Conservation (phyloP, 2,888 invertebrate species). For the Drosophila ochracea region DNA sequence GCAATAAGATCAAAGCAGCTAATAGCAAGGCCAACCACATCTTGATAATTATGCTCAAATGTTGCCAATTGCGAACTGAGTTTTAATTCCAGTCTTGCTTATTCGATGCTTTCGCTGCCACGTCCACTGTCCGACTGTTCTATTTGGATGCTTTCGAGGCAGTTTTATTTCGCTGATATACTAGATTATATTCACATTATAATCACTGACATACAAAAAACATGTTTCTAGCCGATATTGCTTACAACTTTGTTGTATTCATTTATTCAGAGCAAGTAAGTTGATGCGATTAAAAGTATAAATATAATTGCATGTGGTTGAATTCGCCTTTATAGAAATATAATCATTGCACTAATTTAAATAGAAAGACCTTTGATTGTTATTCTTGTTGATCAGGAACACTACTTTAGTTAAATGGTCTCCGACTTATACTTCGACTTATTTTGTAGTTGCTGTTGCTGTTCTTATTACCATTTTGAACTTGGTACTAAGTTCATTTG, state of each 20-base stretch:
- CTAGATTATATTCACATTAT: background rate
- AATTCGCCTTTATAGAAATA: background rate
- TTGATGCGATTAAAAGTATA: background rate
- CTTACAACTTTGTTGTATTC: constrained; percentile 1
- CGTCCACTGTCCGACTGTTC: constrained; percentile 48
- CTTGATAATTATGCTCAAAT: constrained; percentile 15
- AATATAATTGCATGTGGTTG: background rate
- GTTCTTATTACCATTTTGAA: constrained; percentile 54
- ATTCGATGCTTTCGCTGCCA: constrained; percentile 43
- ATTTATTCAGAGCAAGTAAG: background rate
- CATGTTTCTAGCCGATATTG: constrained; percentile 42
- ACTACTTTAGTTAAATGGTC: constrained; percentile 65
- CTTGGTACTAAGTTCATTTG: constrained; percentile 65
- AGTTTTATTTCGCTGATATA: constrained; percentile 20
- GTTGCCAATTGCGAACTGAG: background rate
- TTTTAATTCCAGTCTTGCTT: background rate
- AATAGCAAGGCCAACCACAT: constrained; percentile 62
- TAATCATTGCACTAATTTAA: background rate
- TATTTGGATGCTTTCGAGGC: constrained; percentile 21
- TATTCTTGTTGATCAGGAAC: too few species aligned
- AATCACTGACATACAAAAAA: constrained; percentile 45
- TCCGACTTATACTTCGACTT: constrained; percentile 21
- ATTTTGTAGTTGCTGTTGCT: constrained; percentile 19
- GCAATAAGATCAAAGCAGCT: constrained; percentile 48
- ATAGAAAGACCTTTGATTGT: too few species aligned